A percentile compares a stretch with the other conserved stretches of the same genome.
Evolutionary conservation across 1,140 invertebrate species (phyloP).

Genomic region (Leptinotarsa lineolata): DNA sequence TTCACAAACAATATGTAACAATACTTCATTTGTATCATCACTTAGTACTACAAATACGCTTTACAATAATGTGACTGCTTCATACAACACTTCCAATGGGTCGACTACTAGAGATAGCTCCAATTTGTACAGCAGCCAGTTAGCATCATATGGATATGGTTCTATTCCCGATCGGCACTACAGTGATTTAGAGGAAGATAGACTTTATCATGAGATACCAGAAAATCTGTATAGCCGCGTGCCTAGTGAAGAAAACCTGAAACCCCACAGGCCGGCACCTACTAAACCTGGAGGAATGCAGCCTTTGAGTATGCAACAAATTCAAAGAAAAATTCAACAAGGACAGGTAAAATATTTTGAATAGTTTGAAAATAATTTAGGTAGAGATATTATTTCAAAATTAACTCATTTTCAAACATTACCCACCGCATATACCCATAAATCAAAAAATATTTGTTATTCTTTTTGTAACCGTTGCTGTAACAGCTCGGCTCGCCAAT

Average conservation of each 20-base stretch:
- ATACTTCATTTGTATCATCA: neutral
- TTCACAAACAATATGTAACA: constrained; percentile 26
- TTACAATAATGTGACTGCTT: neutral
- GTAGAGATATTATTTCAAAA: too few species aligned
- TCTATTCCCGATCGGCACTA: neutral
- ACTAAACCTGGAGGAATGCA: constrained; percentile 46
- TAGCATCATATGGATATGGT: neutral
- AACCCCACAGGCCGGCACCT: constrained; percentile 54
- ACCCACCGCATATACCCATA: too few species aligned
- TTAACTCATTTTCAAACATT: too few species aligned
- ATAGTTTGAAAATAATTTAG: neutral
- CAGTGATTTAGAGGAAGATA: constrained; percentile 23
- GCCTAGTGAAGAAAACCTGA: constrained; percentile 46
- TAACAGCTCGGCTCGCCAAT: too few species aligned
- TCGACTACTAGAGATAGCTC: neutral
- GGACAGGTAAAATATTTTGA: constrained; percentile 44
- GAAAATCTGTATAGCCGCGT: constrained; percentile 54
- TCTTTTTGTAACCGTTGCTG: too few species aligned
- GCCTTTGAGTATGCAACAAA: constrained; percentile 54
- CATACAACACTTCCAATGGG: neutral
- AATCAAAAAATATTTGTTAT: too few species aligned
- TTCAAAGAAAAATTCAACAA: constrained; percentile 54
- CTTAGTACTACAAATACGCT: neutral
- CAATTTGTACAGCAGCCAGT: neutral
- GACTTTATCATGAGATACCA: constrained; percentile 52